Conservation (phyloP, 1,140 invertebrate species). For the Leptinotarsa defecta region DNA sequence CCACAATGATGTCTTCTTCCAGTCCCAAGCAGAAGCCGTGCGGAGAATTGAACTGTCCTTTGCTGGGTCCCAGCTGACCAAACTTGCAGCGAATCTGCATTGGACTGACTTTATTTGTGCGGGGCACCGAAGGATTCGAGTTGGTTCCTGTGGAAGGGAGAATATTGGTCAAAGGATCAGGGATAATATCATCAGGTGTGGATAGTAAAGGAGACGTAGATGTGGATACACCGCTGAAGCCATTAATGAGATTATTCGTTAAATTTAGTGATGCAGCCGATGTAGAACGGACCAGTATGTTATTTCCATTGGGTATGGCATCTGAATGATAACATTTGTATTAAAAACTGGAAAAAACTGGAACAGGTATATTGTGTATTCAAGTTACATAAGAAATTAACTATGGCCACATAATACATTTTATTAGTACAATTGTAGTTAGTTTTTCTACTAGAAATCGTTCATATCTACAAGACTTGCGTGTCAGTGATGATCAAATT, state of each 20-base stretch:
- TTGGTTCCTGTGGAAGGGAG: constrained; percentile 50
- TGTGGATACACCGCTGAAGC: constrained; percentile 63
- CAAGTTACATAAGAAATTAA: too few relatives aligned
- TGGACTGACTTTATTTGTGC: constrained; percentile 73
- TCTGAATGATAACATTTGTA: constrained; percentile 20
- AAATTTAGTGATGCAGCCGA: constrained; percentile 54
- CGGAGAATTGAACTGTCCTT: constrained; percentile 94
- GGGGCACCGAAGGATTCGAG: constrained; percentile 58
- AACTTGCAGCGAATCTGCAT: constrained; percentile 93
- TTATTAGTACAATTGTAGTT: too few relatives aligned
- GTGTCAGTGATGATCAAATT: too few relatives aligned
- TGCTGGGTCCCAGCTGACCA: constrained; percentile 86
- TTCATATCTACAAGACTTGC: too few relatives aligned
- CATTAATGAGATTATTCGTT: constrained; percentile 59
- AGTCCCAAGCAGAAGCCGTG: constrained; percentile 94
- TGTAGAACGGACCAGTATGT: constrained; percentile 57
- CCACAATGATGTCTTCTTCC: constrained; percentile 93
- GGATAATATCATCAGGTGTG: constrained; percentile 55
- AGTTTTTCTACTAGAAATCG: too few relatives aligned
- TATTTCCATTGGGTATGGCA: constrained; percentile 42
- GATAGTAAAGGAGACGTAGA: constrained; percentile 68
- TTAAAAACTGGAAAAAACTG: too few relatives aligned
- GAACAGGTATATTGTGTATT: too few relatives aligned
- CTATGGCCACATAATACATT: too few relatives aligned
- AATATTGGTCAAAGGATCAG: constrained; percentile 53